Conservation (phyloP, 1,140 invertebrate genomes). For the Atta colombica region DNA sequence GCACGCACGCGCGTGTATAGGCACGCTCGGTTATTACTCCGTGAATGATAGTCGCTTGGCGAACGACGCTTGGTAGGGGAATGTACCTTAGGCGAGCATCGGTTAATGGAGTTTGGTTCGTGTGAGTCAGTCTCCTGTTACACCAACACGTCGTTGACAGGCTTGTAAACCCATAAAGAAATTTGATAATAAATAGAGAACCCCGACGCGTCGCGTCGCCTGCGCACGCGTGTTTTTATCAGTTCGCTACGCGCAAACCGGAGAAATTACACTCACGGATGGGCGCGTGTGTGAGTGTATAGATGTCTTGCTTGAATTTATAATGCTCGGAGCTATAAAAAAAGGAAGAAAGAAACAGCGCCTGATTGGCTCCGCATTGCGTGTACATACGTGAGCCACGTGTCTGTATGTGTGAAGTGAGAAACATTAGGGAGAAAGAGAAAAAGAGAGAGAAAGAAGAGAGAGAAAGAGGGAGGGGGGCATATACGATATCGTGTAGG, state of each 20-base stretch:
- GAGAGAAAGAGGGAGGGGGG: background rate
- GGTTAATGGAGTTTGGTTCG: constrained; percentile 58
- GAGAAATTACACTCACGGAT: constrained; percentile 68
- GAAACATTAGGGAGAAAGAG: constrained; percentile 3
- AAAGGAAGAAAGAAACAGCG: constrained; percentile 56
- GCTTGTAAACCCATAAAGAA: constrained; percentile 86
- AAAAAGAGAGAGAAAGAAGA: background rate
- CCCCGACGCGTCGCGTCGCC: constrained; percentile 36
- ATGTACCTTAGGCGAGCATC: constrained; percentile 30
- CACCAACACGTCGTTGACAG: constrained; percentile 77
- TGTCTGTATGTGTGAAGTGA: constrained; percentile 4
- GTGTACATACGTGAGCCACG: constrained; percentile 9
- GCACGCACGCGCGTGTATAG: constrained; percentile 52
- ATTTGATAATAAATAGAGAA: constrained; percentile 85
- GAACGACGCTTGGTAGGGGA: constrained; percentile 33
- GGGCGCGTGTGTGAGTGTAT: constrained; percentile 50
- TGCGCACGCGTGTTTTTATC: constrained; percentile 79
- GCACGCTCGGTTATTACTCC: constrained; percentile 70
- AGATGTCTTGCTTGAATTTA: constrained; percentile 81
- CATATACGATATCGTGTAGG: constrained; percentile 68
- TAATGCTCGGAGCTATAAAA: constrained; percentile 81
- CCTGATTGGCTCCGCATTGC: constrained; percentile 41
- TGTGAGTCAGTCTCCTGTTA: constrained; percentile 54
- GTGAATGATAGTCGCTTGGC: constrained; percentile 72
- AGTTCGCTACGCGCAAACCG: constrained; percentile 58